Conservation (phyloP, 2,113 vertebrate genomes). For the Cromileptes altivelis region DNA sequence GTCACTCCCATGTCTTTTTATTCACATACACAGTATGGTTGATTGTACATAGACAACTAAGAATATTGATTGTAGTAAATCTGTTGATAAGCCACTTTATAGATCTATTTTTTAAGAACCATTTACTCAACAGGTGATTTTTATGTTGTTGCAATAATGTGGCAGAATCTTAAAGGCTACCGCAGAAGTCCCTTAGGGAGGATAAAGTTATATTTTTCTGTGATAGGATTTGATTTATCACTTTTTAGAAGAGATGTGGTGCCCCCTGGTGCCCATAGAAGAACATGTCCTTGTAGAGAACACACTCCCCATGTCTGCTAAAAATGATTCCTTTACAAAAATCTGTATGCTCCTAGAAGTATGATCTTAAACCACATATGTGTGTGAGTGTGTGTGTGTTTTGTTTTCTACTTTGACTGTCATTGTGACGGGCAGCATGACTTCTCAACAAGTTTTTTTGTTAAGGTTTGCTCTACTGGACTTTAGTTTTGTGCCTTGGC, state of each 20-base stretch:
- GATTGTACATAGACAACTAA: slow-evolving; percentile 39
- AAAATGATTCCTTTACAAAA: slow-evolving; percentile 16
- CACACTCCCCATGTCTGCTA: background rate
- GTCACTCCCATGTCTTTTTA: slow-evolving; percentile 16
- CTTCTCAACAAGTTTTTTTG: slow-evolving; percentile 7
- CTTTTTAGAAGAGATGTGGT: slow-evolving; percentile 13
- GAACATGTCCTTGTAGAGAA: background rate
- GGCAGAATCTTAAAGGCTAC: slow-evolving; percentile 1
- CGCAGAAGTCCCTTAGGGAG: background rate
- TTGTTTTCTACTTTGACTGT: slow-evolving; percentile 31
- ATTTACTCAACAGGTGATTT: slow-evolving; percentile 2
- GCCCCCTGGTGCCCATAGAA: slow-evolving; percentile 61
- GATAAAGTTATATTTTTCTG: slow-evolving; percentile 28
- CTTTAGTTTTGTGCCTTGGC: slow-evolving; percentile 69
- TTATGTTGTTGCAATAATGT: slow-evolving; percentile 19
- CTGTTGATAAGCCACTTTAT: slow-evolving; percentile 44
- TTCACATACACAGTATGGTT: background rate
- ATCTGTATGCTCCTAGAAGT: background rate
- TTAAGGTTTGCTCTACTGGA: slow-evolving; percentile 34
- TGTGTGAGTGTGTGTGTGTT: slow-evolving; percentile 8
- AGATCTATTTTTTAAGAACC: slow-evolving; percentile 25
- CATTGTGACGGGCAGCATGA: slow-evolving; percentile 19
- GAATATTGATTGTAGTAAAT: slow-evolving; percentile 30
- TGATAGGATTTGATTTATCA: background rate
- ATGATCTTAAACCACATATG: background rate